Evolutionary conservation across 2,797 vertebrate species (phyloP).

Genomic region (Tarsius wallacei): DNA sequence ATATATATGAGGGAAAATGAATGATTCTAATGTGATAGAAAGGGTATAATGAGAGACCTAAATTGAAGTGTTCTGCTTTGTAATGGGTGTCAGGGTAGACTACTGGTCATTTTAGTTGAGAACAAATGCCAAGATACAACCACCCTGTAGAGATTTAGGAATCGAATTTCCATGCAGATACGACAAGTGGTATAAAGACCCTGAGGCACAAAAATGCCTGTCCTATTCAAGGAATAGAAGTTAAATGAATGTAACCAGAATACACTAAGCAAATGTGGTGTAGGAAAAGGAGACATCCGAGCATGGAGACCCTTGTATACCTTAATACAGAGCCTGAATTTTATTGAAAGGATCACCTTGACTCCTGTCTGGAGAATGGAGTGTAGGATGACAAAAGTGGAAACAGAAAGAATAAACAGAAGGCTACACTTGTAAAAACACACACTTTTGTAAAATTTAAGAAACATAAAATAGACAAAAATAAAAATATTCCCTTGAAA

Average conservation of each 20-base stretch:
- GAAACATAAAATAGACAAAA: neutral
- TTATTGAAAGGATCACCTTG: neutral
- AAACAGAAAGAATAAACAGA: neutral
- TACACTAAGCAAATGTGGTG: fast-evolving
- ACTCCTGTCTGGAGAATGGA: neutral
- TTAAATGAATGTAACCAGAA: neutral
- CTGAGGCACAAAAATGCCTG: fast-evolving
- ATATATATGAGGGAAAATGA: neutral
- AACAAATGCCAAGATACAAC: neutral
- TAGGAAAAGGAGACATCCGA: fast-evolving
- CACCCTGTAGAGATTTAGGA: neutral
- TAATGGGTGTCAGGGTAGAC: neutral
- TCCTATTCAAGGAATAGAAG: neutral
- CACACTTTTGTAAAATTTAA: neutral
- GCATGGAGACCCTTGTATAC: fast-evolving
- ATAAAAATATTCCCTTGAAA: neutral
- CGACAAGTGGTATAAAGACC: neutral
- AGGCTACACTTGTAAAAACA: neutral
- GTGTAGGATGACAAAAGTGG: neutral
- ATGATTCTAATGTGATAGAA: neutral
- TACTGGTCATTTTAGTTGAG: neutral
- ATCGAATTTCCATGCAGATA: neutral
- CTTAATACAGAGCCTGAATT: neutral
- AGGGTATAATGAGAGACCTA: neutral
- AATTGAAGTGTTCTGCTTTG: neutral